A percentile compares a stretch with the other conserved stretches of the same genome.
Evolutionary conservation across 2,113 vertebrate species (phyloP).

Genomic region (Orientallactaga bullata): DNA sequence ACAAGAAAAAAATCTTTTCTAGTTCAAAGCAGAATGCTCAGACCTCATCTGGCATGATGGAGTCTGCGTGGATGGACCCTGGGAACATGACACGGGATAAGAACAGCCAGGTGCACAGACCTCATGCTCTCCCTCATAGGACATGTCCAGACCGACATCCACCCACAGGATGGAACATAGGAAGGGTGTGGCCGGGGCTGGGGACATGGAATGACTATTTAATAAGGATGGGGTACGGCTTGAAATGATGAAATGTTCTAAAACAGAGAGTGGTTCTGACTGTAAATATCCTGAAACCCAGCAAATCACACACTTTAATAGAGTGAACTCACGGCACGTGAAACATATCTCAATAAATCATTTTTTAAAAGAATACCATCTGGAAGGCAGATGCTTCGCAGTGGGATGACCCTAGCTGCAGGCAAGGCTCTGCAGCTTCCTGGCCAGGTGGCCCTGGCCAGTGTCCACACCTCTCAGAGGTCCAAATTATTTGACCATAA

Average conservation of each 20-base stretch:
- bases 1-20: too few relatives aligned
- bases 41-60: background rate
- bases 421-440: background rate
- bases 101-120: background rate
- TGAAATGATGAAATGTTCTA: background rate
- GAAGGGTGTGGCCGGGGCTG: background rate
- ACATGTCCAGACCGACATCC: too few relatives aligned
- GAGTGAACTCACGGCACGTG: background rate
- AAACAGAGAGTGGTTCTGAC: fast-evolving
- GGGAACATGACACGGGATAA: fast-evolving
- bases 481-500: background rate
- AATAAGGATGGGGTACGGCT: too few relatives aligned
- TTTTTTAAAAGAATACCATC: background rate
- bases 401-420: background rate
- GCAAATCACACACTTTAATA: fast-evolving
- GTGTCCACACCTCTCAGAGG: background rate
- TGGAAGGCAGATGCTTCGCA: background rate
- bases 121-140: fast-evolving
- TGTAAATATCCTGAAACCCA: background rate
- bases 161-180: background rate
- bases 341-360: background rate
- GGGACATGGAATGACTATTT: too few relatives aligned
- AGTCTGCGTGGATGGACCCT: fast-evolving
- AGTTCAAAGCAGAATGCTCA: background rate
- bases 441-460: background rate